Evolutionary conservation across 1,140 invertebrate species (phyloP).

Genomic region (Eciton burchellii): DNA sequence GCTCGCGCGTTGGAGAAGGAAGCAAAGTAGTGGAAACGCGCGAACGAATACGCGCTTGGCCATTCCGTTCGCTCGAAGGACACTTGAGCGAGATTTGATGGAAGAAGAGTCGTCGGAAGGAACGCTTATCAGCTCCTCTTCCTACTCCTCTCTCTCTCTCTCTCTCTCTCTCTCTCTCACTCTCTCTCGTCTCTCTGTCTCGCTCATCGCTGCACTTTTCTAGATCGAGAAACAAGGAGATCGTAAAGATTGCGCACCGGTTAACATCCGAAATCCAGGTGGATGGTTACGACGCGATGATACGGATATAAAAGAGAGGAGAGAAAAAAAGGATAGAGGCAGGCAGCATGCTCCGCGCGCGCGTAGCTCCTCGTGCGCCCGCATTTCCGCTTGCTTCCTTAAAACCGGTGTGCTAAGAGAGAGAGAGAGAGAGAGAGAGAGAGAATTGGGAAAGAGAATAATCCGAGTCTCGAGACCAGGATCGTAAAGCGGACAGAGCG

Average conservation of each 20-base stretch:
- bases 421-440: constrained; percentile 13
- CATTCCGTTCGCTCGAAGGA: constrained; percentile 24
- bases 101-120: constrained; percentile 26
- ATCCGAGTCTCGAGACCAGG: constrained; percentile 15
- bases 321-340: too few species aligned
- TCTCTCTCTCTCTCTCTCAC: too few species aligned
- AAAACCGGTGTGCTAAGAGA: constrained; percentile 42
- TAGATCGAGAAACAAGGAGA: constrained; percentile 62
- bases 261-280: constrained; percentile 48
- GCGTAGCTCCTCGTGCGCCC: not conserved
- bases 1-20: constrained; percentile 9
- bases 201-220: not conserved
- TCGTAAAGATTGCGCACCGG: constrained; percentile 63
- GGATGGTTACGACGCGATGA: constrained; percentile 57
- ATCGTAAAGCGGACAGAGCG: constrained; percentile 23
- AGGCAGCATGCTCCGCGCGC: not conserved
- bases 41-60: constrained; percentile 30
- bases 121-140: constrained; percentile 24
- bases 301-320: constrained; percentile 48
- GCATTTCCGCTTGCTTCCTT: constrained; percentile 1
- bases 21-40: constrained; percentile 6
- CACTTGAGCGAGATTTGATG: constrained; percentile 48
- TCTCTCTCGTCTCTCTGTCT: not conserved
- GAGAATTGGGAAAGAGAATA: not conserved
- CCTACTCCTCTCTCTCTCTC: too few species aligned